phyloP scores from a whole-genome alignment of 2,797 vertebrate genomes.

The Aldrovandia affinis region DNA sequence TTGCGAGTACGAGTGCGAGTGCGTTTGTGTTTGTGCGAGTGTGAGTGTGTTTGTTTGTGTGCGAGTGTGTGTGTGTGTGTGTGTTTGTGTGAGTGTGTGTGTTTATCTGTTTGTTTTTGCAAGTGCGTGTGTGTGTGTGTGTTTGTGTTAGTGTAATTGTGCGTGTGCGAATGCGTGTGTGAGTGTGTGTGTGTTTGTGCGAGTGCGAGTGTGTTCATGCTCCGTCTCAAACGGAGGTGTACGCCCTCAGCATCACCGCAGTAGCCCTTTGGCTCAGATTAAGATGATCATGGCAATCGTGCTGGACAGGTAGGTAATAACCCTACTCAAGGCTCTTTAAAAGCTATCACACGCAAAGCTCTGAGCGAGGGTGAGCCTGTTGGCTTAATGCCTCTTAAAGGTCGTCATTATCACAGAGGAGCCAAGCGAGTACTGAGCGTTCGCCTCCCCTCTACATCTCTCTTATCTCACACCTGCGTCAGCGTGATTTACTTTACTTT shows the following conservation, averaged over 20 bases:
- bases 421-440: neutral
- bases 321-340: constrained; percentile 20
- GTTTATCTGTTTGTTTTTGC: neutral
- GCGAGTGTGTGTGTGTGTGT: neutral
- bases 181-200: constrained; percentile 3
- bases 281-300: constrained; percentile 17
- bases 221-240: neutral
- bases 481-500: neutral
- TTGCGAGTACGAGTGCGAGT: neutral
- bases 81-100: neutral
- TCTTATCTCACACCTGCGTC: neutral
- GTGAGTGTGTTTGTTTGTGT: neutral
- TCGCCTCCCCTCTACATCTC: neutral
- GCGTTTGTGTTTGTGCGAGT: neutral
- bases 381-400: constrained; percentile 16
- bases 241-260: neutral
- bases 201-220: neutral
- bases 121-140: neutral
- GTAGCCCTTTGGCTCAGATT: neutral
- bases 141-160: neutral
- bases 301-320: constrained; percentile 2
- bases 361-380: neutral
- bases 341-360: constrained; percentile 20
- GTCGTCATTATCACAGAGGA: constrained; percentile 19
- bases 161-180: too few species aligned